Evolutionary conservation across 2,888 invertebrate species (phyloP).

Genomic region (Brenthis daphne): DNA sequence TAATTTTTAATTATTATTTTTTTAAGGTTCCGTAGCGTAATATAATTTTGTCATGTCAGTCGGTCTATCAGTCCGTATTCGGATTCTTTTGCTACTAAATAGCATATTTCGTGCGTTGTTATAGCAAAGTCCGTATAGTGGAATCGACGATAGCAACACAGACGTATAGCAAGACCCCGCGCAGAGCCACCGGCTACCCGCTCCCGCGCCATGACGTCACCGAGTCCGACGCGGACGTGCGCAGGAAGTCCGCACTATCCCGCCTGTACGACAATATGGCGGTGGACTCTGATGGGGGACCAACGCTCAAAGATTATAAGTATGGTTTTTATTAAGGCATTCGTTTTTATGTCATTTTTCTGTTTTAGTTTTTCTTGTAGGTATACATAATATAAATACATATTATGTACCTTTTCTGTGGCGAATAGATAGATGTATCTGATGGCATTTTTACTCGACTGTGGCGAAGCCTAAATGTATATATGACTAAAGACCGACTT

Average conservation of each 20-base stretch:
- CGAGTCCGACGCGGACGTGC: conserved; percentile 43
- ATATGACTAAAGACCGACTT: too few relatives aligned
- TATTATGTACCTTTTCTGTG: background rate
- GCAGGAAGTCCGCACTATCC: conserved; percentile 53
- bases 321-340: conserved; percentile 33
- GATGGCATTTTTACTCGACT: too few relatives aligned
- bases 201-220: conserved; percentile 39
- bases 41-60: background rate
- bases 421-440: too few relatives aligned
- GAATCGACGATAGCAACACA: conserved; percentile 38
- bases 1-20: too few relatives aligned
- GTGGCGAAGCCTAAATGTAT: too few relatives aligned
- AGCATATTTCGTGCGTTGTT: background rate
- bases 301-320: conserved; percentile 66
- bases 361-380: background rate
- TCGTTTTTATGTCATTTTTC: too few relatives aligned
- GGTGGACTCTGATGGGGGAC: conserved; percentile 44
- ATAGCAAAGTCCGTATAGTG: conserved; percentile 56
- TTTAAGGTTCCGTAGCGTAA: too few relatives aligned
- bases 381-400: too few relatives aligned
- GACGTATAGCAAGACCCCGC: conserved; percentile 34
- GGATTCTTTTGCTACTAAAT: background rate
- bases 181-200: conserved; percentile 49
- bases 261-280: conserved; percentile 55
- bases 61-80: background rate